Conservation (phyloP, 2,888 invertebrate species). For the Tipula unca region DNA sequence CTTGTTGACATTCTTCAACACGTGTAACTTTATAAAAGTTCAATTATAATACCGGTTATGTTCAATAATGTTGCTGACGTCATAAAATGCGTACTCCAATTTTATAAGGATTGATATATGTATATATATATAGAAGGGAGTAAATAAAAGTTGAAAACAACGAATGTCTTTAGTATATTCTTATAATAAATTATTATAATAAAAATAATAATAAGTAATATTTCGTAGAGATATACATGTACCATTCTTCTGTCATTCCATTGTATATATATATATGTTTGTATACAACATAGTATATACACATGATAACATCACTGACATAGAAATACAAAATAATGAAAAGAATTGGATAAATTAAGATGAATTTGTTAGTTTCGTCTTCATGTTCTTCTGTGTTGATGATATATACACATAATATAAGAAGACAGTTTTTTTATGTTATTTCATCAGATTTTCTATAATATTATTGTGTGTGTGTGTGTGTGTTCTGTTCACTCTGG, state of each 20-base stretch:
- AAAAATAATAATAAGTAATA: background rate
- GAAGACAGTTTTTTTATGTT: background rate
- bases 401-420: background rate
- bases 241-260: background rate
- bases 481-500: background rate
- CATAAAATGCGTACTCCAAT: background rate
- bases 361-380: background rate
- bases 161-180: background rate
- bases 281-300: background rate
- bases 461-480: too few species aligned
- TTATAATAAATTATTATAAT: background rate
- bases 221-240: background rate
- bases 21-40: too few species aligned
- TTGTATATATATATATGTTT: background rate
- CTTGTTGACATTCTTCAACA: too few species aligned
- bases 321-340: background rate
- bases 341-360: background rate
- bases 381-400: background rate
- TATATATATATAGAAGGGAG: background rate
- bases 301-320: background rate
- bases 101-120: background rate
- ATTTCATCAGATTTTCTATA: background rate
- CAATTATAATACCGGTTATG: too few species aligned
- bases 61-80: background rate
- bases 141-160: background rate